Percentiles rank a stretch among this genome's conserved stretches.
phyloP scores from a whole-genome alignment of 1,140 invertebrate species.

The Luehdorfia chinensis region DNA sequence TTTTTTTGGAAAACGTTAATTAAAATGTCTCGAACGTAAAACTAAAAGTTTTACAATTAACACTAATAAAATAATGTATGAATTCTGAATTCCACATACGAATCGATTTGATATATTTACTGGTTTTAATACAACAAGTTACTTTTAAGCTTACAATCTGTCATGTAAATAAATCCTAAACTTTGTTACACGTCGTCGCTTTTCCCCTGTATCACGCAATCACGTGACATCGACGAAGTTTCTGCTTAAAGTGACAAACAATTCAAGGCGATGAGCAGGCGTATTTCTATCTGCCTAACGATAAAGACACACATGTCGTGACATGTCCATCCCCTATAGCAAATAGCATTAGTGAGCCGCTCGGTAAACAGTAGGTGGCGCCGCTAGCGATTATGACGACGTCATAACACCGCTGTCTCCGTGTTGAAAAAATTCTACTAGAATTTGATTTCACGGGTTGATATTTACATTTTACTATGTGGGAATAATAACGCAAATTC shows the following conservation, averaged over 20 bases:
- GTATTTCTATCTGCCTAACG: slow-evolving; percentile 56
- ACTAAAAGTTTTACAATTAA: too few species aligned
- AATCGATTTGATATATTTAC: slow-evolving; percentile 51
- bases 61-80: too few species aligned
- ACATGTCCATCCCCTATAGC: slow-evolving; percentile 41
- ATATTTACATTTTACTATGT: too few species aligned
- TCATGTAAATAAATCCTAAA: slow-evolving; percentile 41
- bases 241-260: slow-evolving; percentile 49
- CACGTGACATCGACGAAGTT: slow-evolving; percentile 45
- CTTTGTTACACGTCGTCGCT: slow-evolving; percentile 23
- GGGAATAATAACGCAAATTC: too few species aligned
- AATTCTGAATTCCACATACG: not conserved
- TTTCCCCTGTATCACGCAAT: slow-evolving; percentile 42
- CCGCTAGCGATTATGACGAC: slow-evolving; percentile 47
- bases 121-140: slow-evolving; percentile 35
- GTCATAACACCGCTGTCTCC: slow-evolving; percentile 20
- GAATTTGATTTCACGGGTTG: too few species aligned
- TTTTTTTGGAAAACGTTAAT: too few species aligned
- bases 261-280: slow-evolving; percentile 48
- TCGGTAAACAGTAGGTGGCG: slow-evolving; percentile 52
- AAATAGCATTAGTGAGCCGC: slow-evolving; percentile 63
- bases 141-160: slow-evolving; percentile 39
- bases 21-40: too few species aligned
- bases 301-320: slow-evolving; percentile 65
- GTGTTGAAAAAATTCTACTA: slow-evolving; percentile 15